These are phyloP conservation scores for Dolichotis patagonum DNA, from an alignment of 2,113 vertebrate genomes.

Conservation along the genomic window DNA sequence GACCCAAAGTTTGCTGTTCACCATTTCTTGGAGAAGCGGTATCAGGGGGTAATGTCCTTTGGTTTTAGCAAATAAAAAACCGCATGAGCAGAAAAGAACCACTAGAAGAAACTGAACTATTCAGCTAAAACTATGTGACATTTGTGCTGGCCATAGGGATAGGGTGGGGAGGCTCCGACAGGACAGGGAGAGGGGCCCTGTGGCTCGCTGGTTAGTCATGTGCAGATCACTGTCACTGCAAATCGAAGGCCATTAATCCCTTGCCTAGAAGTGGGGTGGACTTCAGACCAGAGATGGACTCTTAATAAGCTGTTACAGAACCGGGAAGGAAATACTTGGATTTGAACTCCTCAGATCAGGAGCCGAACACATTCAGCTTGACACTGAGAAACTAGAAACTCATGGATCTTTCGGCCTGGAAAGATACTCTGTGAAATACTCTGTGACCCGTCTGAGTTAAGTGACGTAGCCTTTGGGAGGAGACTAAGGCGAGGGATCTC, in stretches of 20 bases:
- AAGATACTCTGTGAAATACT: neutral
- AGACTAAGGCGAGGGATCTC: neutral
- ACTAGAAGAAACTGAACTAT: neutral
- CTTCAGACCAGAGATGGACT: neutral
- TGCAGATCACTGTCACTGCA: neutral
- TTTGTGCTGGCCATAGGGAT: neutral
- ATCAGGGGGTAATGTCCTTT: neutral
- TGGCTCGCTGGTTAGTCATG: neutral
- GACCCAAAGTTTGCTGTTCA: neutral
- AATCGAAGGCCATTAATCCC: neutral
- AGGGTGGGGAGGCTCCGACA: neutral
- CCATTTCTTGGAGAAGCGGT: neutral
- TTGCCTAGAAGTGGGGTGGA: rapidly evolving
- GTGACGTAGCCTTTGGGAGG: neutral
- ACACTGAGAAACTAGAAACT: neutral
- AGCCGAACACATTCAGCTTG: neutral
- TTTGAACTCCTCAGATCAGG: neutral
- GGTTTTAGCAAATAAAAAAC: neutral
- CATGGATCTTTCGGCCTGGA: neutral
- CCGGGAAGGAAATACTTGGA: neutral
- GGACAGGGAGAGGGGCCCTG: neutral
- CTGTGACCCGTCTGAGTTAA: neutral
- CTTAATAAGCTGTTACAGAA: neutral
- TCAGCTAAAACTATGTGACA: neutral
- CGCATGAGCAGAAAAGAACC: neutral